Conservation (phyloP, 2,888 invertebrate genomes). For the Sphaerophoria taeniata region DNA sequence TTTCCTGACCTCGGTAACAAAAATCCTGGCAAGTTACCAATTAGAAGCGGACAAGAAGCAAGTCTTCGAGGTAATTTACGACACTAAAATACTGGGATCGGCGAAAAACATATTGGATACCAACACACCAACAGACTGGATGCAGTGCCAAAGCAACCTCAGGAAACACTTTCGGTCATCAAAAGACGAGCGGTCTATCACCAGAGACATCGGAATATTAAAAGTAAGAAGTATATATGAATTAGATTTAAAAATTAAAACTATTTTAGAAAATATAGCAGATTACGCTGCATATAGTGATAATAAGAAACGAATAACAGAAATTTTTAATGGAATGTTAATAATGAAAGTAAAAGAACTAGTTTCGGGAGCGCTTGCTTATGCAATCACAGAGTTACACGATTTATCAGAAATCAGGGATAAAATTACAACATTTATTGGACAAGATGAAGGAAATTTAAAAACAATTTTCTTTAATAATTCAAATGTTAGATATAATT, state of each 20-base stretch:
- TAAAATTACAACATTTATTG: too few species aligned
- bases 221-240: constrained; percentile 13
- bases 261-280: background rate
- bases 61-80: too few species aligned
- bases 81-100: background rate
- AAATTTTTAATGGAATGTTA: background rate
- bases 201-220: background rate
- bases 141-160: background rate
- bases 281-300: background rate
- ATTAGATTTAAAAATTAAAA: constrained; percentile 1
- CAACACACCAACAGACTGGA: background rate
- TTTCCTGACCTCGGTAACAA: too few species aligned
- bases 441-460: too few species aligned
- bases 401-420: too few species aligned
- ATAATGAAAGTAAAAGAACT: background rate
- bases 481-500: too few species aligned
- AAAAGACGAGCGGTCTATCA: too few species aligned
- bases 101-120: background rate
- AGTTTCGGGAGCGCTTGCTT: too few species aligned
- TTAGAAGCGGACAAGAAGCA: too few species aligned
- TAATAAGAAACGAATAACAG: background rate
- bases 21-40: too few species aligned
- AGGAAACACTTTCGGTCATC: background rate
- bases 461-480: too few species aligned
- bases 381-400: too few species aligned